A percentile compares a stretch with the other conserved stretches of the same genome.
Evolutionary conservation across 2,797 vertebrate genomes (phyloP).

Genomic region (Scyliorhinus canicula): DNA sequence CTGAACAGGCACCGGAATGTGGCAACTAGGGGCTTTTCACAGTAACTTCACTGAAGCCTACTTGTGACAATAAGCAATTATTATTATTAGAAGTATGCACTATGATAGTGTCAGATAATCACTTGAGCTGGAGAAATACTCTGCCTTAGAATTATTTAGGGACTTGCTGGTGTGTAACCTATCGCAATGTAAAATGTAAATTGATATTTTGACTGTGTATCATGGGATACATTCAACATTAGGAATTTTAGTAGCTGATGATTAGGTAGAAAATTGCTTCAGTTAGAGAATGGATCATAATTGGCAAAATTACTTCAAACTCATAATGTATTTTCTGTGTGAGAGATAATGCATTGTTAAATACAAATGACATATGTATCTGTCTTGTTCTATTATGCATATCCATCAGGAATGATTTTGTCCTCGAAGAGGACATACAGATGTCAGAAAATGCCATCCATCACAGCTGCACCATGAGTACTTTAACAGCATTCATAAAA

Average conservation of each 20-base stretch:
- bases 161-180: neutral
- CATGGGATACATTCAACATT: neutral
- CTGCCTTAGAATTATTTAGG: neutral
- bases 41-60: too few relatives aligned
- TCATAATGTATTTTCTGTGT: conserved; percentile 11
- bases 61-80: too few relatives aligned
- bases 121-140: neutral
- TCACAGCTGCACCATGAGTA: conserved; percentile 29
- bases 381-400: conserved; percentile 30
- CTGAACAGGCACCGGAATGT: too few relatives aligned
- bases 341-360: conserved; percentile 35
- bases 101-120: neutral
- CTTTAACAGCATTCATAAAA: conserved; percentile 38
- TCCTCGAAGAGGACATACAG: conserved; percentile 26
- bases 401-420: conserved; percentile 29
- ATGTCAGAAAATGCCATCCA: conserved; percentile 19
- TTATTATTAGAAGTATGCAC: neutral
- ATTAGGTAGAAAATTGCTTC: neutral
- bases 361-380: conserved; percentile 31
- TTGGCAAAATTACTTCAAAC: neutral
- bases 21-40: too few relatives aligned
- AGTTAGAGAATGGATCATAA: neutral
- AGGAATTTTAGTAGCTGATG: neutral
- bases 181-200: neutral
- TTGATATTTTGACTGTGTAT: neutral